Percentiles rank a stretch among this genome's conserved stretches.
Evolutionary conservation across 2,113 vertebrate genomes (phyloP).

Genomic region (Pelmatolapia mariae): DNA sequence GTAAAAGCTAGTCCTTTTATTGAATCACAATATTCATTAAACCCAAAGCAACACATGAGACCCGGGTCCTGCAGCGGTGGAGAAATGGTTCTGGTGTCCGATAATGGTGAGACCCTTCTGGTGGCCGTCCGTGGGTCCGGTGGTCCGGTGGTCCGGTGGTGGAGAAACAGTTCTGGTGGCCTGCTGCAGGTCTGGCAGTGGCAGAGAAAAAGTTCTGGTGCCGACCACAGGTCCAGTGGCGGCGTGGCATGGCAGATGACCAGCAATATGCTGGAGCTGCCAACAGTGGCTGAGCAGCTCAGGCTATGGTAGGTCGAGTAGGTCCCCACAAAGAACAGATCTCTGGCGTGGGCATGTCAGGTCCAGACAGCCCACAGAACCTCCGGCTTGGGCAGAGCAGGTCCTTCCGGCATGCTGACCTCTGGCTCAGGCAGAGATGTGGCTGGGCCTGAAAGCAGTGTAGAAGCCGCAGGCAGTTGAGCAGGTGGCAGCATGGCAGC

Average conservation of each 20-base stretch:
- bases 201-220: background rate
- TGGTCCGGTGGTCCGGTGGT: background rate
- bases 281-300: background rate
- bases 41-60: background rate
- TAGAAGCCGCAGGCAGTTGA: too few relatives aligned
- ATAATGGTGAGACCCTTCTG: too few relatives aligned
- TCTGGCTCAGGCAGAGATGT: background rate
- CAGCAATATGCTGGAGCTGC: background rate
- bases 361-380: background rate
- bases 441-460: too few relatives aligned
- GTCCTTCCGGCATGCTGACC: background rate
- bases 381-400: background rate
- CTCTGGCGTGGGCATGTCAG: background rate
- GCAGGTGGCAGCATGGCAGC: background rate
- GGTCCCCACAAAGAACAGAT: background rate
- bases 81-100: background rate
- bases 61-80: background rate
- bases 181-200: background rate
- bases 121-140: background rate
- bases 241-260: background rate
- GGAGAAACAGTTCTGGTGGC: background rate
- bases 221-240: background rate
- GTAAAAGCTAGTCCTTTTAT: background rate
- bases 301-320: background rate
- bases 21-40: background rate